phyloP scores from a whole-genome alignment of 2,797 vertebrate genomes.

The Manis crassicaudata region DNA sequence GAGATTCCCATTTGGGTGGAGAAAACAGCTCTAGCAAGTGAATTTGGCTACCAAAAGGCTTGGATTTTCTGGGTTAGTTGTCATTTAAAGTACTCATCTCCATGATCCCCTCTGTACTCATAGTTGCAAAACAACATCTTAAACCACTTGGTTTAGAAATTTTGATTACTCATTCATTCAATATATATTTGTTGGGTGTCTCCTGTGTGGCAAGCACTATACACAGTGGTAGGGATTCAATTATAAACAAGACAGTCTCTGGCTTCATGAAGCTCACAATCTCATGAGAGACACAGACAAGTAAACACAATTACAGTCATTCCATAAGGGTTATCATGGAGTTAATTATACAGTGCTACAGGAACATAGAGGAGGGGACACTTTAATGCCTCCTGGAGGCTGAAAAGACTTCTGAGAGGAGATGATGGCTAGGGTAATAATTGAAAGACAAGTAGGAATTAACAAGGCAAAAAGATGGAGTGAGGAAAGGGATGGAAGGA shows the following conservation, averaged over 20 bases:
- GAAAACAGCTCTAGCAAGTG: neutral
- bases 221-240: neutral
- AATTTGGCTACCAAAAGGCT: slow-evolving; percentile 20
- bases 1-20: neutral
- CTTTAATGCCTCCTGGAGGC: neutral
- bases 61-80: neutral
- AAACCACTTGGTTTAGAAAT: slow-evolving; percentile 36
- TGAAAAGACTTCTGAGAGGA: slow-evolving; percentile 16
- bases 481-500: neutral
- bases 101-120: neutral
- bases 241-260: neutral
- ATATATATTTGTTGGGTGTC: neutral
- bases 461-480: neutral
- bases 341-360: neutral
- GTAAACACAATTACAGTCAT: slow-evolving; percentile 6
- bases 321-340: neutral
- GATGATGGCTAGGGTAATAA: neutral
- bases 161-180: neutral
- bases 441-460: neutral
- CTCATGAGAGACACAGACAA: slow-evolving; percentile 36
- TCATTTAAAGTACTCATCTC: slow-evolving; percentile 46
- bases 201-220: neutral
- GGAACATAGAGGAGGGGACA: neutral
- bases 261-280: slow-evolving; percentile 8
- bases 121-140: slow-evolving; percentile 12